A percentile compares a stretch with the other conserved stretches of the same genome.
Evolutionary conservation across 1,140 invertebrate species (phyloP).

Genomic region (Pogonognathellus flavescens): DNA sequence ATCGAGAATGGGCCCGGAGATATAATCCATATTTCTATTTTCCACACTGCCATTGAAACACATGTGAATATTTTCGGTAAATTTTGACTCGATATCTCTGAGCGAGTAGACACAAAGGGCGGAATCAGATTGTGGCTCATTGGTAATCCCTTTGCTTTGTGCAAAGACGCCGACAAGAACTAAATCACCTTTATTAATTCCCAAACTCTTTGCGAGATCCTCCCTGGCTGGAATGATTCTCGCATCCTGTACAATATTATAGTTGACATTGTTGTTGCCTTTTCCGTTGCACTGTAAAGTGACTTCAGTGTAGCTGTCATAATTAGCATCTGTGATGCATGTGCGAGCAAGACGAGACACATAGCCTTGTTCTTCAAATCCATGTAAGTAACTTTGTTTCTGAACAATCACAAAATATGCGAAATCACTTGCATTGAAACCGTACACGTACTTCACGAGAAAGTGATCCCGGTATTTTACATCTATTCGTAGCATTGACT

Average conservation of each 20-base stretch:
- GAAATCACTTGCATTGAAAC: conserved; percentile 93
- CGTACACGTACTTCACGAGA: conserved; percentile 94
- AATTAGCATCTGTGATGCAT: conserved; percentile 94
- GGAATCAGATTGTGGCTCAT: conserved; percentile 81
- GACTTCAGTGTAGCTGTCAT: conserved; percentile 95
- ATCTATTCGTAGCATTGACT: conserved; percentile 90
- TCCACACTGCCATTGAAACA: conserved; percentile 95
- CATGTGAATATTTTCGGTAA: conserved; percentile 96
- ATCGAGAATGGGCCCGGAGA: conserved; percentile 90
- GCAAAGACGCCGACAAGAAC: conserved; percentile 88
- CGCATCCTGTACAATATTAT: conserved; percentile 93
- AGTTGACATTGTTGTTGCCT: conserved; percentile 73
- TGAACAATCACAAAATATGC: conserved; percentile 97
- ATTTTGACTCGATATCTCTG: conserved; percentile 89
- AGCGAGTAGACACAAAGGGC: conserved; percentile 89
- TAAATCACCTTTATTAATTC: conserved; percentile 81
- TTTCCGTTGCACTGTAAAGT: conserved; percentile 85
- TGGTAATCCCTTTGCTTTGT: conserved; percentile 84
- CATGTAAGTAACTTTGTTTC: conserved; percentile 88
- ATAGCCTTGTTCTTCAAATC: conserved; percentile 89
- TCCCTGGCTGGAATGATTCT: conserved; percentile 85
- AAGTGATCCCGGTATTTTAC: conserved; percentile 95
- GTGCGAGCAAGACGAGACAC: conserved; percentile 89
- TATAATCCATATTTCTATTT: conserved; percentile 92
- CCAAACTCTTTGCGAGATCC: conserved; percentile 83